Evolutionary conservation across 2,113 vertebrate species (phyloP).

Genomic region (Burhinus oedicnemus): DNA sequence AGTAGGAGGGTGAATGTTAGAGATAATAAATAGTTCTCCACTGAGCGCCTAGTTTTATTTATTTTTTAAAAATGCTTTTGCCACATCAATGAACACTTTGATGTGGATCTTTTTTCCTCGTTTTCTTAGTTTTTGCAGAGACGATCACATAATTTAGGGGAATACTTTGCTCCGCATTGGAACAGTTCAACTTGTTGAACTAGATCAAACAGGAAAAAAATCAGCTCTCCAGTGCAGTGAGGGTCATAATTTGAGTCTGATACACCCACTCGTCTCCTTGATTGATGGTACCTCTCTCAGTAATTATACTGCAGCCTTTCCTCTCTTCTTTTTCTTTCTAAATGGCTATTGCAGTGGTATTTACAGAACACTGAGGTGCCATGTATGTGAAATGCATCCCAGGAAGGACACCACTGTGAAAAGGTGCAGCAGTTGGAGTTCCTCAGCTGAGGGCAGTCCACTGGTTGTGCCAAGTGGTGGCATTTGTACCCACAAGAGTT

Average conservation of each 20-base stretch:
- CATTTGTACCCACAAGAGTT: background rate
- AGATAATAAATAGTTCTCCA: background rate
- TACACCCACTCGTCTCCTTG: background rate
- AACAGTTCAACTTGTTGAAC: background rate
- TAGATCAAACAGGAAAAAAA: background rate
- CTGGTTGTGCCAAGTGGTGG: background rate
- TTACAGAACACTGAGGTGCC: background rate
- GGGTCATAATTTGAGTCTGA: background rate
- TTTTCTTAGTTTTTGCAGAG: background rate
- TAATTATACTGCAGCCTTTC: background rate
- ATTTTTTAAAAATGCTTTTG: background rate
- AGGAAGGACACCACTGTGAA: background rate
- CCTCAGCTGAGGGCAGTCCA: background rate
- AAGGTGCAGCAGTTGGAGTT: background rate
- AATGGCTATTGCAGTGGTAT: background rate
- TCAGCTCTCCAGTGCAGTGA: background rate
- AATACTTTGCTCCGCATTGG: background rate
- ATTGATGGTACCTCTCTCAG: background rate
- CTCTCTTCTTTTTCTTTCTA: background rate
- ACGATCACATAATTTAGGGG: background rate
- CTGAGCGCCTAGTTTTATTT: background rate
- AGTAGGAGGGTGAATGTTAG: background rate
- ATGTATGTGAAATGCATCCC: background rate
- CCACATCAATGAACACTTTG: background rate
- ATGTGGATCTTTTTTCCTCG: background rate